Conservation (phyloP, 2,113 vertebrate species). For the Mionectes macconnelli region DNA sequence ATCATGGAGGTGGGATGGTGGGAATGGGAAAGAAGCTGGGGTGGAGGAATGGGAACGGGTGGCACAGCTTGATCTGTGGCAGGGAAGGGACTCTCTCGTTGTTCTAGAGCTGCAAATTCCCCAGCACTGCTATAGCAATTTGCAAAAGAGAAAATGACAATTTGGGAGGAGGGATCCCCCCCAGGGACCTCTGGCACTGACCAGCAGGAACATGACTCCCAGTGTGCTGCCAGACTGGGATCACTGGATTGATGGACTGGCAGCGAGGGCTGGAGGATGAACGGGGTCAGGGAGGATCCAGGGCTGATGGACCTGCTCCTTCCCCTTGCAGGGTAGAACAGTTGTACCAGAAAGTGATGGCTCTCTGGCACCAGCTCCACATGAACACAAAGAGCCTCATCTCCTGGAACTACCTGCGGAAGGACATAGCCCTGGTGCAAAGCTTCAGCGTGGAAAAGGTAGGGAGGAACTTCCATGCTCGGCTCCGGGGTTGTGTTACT, state of each 20-base stretch:
- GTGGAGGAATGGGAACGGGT: background rate
- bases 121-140: background rate
- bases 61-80: background rate
- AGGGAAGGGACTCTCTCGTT: background rate
- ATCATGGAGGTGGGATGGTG: background rate
- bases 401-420: conserved; percentile 93
- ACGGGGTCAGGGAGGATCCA: background rate
- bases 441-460: conserved; percentile 92
- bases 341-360: conserved; percentile 97
- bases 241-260: background rate
- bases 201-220: background rate
- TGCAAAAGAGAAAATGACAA: background rate
- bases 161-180: background rate
- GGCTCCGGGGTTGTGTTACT: background rate
- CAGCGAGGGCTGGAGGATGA: background rate
- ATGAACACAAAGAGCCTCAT: conserved; percentile 96
- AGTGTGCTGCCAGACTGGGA: background rate
- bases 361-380: conserved; percentile 96
- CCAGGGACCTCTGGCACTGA: background rate
- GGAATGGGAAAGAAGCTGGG: background rate
- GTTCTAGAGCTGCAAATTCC: background rate
- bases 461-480: background rate
- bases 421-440: conserved; percentile 85
- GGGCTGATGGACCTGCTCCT: background rate
- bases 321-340: conserved; percentile 85